These are phyloP conservation scores for Drosophila carrolli DNA, from an alignment of 1,140 invertebrate species.

Conservation along the genomic window DNA sequence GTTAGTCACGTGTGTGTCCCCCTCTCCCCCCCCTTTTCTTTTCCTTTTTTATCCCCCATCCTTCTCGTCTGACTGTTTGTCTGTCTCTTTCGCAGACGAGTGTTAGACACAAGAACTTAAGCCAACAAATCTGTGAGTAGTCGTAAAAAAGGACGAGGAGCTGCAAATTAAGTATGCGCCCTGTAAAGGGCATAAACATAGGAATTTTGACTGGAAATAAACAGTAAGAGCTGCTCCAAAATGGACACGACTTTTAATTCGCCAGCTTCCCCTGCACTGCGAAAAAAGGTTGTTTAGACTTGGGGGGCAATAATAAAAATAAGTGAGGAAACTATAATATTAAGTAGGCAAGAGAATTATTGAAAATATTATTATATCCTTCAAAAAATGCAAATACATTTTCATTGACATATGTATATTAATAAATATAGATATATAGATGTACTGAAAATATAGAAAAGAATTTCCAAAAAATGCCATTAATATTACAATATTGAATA, in stretches of 20 bases:
- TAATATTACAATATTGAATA: too few relatives aligned
- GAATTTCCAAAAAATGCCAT: too few relatives aligned
- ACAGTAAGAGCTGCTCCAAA: conserved; percentile 19
- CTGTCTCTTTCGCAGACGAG: conserved; percentile 23
- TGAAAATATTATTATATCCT: too few relatives aligned
- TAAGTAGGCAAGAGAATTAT: too few relatives aligned
- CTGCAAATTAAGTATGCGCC: conserved; percentile 42
- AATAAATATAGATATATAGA: too few relatives aligned
- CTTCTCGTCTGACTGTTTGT: not conserved
- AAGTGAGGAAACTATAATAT: too few relatives aligned
- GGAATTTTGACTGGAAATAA: conserved; percentile 40
- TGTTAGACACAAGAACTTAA: conserved; percentile 41
- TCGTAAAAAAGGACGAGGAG: conserved; percentile 22
- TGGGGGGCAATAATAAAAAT: too few relatives aligned
- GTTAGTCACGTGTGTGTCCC: conserved; percentile 74
- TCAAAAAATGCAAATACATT: too few relatives aligned
- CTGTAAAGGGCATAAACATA: conserved; percentile 42
- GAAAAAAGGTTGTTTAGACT: not conserved
- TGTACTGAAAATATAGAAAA: too few relatives aligned
- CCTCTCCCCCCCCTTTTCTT: conserved; percentile 22
- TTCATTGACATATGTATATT: too few relatives aligned
- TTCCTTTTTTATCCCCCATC: not conserved
- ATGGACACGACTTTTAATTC: conserved; percentile 43
- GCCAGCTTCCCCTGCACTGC: conserved; percentile 3
- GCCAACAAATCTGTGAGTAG: conserved; percentile 43